Evolutionary conservation across 2,113 vertebrate species (phyloP).

Genomic region (Sinocyclocheilus anshuiensis): DNA sequence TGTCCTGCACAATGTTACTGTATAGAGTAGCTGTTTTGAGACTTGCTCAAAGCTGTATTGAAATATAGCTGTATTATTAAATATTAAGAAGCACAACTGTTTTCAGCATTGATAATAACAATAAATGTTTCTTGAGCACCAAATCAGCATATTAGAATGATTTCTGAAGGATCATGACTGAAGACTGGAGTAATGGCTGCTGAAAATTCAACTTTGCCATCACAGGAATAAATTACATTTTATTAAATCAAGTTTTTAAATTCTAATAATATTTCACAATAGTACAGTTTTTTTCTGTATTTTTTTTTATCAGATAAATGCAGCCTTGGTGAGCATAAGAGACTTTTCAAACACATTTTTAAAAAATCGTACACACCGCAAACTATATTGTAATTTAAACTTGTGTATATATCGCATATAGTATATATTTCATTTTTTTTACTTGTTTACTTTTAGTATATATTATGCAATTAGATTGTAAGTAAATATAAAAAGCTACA

Average conservation of each 20-base stretch:
- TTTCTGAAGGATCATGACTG: neutral
- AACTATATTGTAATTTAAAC: neutral
- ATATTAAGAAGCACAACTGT: neutral
- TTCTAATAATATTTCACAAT: no score
- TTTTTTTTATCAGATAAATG: neutral
- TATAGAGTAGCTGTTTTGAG: neutral
- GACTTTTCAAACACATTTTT: neutral
- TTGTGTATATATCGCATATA: neutral
- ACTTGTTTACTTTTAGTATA: neutral
- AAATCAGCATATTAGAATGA: neutral
- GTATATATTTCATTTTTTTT: neutral
- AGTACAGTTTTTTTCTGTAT: no score
- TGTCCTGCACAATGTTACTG: neutral
- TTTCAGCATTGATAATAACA: neutral
- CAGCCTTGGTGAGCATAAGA: neutral
- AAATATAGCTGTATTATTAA: neutral
- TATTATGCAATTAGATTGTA: neutral
- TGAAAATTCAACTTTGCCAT: neutral
- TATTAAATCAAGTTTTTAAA: no score
- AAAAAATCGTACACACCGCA: neutral
- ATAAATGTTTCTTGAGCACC: neutral
- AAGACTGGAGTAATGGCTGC: neutral
- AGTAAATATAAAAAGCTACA: neutral
- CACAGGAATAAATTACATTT: no score
- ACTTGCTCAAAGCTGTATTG: neutral